Evolutionary conservation across 1,140 invertebrate species (phyloP).

Genomic region (Asbolus verrucosus): DNA sequence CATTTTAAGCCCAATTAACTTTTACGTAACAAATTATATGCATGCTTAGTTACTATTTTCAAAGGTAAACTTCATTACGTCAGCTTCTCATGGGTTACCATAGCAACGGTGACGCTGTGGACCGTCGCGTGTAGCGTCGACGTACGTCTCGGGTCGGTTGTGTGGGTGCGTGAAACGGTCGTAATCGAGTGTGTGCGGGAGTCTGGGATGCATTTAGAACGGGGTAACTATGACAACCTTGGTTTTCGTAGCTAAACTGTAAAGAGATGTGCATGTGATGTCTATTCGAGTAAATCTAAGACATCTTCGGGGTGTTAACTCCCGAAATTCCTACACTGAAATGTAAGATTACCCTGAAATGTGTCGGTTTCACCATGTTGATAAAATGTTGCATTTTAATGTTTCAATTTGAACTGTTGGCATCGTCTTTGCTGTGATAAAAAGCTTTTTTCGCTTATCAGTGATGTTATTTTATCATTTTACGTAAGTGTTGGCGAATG

Average conservation of each 20-base stretch:
- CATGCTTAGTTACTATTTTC: slow-evolving; percentile 40
- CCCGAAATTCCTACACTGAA: slow-evolving; percentile 8
- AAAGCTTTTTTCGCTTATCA: slow-evolving; percentile 36
- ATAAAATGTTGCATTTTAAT: slow-evolving; percentile 3
- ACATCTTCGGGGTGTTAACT: slow-evolving; percentile 35
- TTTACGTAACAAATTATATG: slow-evolving; percentile 34
- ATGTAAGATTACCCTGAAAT: slow-evolving; percentile 16
- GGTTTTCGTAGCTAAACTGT: slow-evolving; percentile 45
- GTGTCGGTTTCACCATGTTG: background rate
- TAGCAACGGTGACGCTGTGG: slow-evolving; percentile 61
- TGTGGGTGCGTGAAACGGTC: slow-evolving; percentile 11
- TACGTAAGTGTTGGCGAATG: slow-evolving; percentile 36
- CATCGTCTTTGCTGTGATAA: slow-evolving; percentile 33
- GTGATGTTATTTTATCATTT: slow-evolving; percentile 32
- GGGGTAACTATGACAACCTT: slow-evolving; percentile 59
- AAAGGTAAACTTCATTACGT: slow-evolving; percentile 53
- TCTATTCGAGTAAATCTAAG: slow-evolving; percentile 38
- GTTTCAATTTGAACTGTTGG: slow-evolving; percentile 18
- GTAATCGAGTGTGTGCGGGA: slow-evolving; percentile 8
- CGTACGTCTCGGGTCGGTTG: slow-evolving; percentile 48
- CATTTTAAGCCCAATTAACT: slow-evolving; percentile 16
- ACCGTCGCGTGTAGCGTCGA: slow-evolving; percentile 44
- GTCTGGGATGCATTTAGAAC: slow-evolving; percentile 52
- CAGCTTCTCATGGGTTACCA: slow-evolving; percentile 56
- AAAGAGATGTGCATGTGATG: slow-evolving; percentile 41